Evolutionary conservation across 2,113 vertebrate species (phyloP).

Genomic region (Vidua chalybeata): DNA sequence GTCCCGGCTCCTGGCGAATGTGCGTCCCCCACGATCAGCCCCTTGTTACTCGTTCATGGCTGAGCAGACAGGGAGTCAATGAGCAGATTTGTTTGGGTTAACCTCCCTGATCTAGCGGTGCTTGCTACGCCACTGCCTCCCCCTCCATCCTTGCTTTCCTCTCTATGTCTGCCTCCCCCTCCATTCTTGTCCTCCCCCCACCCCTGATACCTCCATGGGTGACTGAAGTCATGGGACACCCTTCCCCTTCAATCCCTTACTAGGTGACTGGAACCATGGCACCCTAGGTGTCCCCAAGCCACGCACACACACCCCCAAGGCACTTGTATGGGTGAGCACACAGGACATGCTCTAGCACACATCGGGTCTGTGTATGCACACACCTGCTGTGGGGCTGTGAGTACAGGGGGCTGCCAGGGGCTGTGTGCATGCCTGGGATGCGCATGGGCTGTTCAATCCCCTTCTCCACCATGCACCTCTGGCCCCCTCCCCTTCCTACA

Average conservation of each 20-base stretch:
- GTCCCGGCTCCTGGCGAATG: accelerated
- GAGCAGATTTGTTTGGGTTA: conserved; percentile 41
- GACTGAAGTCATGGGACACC: not conserved
- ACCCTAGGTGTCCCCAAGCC: not conserved
- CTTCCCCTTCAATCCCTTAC: not conserved
- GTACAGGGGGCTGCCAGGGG: accelerated
- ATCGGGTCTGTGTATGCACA: accelerated
- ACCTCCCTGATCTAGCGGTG: not conserved
- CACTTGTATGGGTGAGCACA: accelerated
- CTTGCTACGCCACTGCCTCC: not conserved
- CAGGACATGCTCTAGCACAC: not conserved
- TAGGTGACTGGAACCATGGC: not conserved
- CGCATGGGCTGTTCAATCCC: not conserved
- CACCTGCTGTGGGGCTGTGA: not conserved
- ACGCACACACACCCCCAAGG: accelerated
- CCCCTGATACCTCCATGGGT: not conserved
- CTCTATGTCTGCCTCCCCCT: not conserved
- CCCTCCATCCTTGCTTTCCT: not conserved
- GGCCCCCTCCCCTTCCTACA: not conserved
- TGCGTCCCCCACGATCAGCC: accelerated
- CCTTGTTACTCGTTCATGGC: not conserved
- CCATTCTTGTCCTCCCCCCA: accelerated
- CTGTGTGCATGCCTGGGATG: not conserved
- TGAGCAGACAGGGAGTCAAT: conserved; percentile 43
- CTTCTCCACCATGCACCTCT: not conserved